Evolutionary conservation across 2,888 invertebrate species (phyloP), one percentile per base, ranked within the genome.

Genomic region (Lamellibrachia columna): DNA sequence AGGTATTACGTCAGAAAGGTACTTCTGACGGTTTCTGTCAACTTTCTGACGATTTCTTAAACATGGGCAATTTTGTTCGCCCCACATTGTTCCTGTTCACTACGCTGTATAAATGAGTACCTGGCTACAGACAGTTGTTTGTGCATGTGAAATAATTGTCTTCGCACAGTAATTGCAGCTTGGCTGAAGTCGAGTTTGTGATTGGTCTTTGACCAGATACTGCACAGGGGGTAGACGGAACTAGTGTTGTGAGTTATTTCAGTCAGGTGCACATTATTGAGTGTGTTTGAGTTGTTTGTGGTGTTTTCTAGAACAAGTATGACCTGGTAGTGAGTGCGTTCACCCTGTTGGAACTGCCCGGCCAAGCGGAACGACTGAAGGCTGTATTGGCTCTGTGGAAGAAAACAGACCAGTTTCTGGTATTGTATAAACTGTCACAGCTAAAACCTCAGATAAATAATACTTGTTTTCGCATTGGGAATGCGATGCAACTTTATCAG

Each of bases 241-340:
- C 55, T 55, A 55, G 55, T 55, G 55, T 9, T 55, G 55, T 9
- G 9, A 55, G 9, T 55, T 55, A 55, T 55, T 90, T 90, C 55
- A 55, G 55, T 55, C 55, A 3, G 55, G 55, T 55, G 55, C 15
- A 75, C 3, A 75, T 55, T 55, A 52, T 90, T 92, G 22, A 91
- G 28, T 22, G 52, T 91, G 28, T 90, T 52, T 55, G n/a, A 58
- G 58, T 52, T 90, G 92, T 40, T 40, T 40, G 40, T 40, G 40
- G 40, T 92, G 91, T 40, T 93, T 93, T 94, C 0, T 93, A 95
- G 95, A 94, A 94, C 93, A 92, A 93, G 92, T 99, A 98, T 96
- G 98, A 98, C 96, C 97, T 99, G 92, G 98, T 98, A 0, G 97
- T 98, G 52, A 98, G 98, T 92, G 98, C 98, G 0, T 98, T 98